A percentile compares a stretch with the other conserved stretches of the same genome.
Evolutionary conservation across 2,113 vertebrate genomes (phyloP).

Genomic region (Anguilla rostrata): DNA sequence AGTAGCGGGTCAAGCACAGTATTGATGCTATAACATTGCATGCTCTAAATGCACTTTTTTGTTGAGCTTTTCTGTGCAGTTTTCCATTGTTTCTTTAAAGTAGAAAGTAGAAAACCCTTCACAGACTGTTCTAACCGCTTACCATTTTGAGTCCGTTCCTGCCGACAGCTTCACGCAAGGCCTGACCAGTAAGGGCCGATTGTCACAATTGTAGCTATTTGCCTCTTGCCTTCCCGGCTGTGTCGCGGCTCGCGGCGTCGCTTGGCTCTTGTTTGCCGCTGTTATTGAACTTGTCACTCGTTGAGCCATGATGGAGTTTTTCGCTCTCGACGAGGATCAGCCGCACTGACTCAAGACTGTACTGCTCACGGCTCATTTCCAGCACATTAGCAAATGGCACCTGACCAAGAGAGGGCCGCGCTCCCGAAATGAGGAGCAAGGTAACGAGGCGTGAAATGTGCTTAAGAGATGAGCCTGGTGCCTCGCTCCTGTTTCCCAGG

Average conservation of each 20-base stretch:
- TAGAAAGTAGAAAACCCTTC: background rate
- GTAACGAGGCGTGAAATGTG: constrained; percentile 67
- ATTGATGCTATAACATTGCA: background rate
- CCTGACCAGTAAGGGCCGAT: background rate
- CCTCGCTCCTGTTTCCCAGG: constrained; percentile 38
- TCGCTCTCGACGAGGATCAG: constrained; percentile 36
- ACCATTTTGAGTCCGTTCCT: background rate
- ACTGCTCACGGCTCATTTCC: constrained; percentile 62
- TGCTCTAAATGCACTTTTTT: background rate
- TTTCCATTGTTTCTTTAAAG: background rate
- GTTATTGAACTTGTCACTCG: background rate
- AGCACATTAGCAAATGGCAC: constrained; percentile 61
- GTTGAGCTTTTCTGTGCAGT: background rate
- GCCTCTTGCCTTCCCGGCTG: background rate
- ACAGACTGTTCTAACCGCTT: background rate
- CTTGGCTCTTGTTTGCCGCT: background rate
- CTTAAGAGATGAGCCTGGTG: constrained; percentile 60
- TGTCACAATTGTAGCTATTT: background rate
- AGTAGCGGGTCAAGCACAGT: background rate
- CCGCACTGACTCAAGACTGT: constrained; percentile 45
- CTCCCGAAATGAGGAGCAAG: constrained; percentile 44
- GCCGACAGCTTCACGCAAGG: background rate
- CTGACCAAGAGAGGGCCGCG: constrained; percentile 58
- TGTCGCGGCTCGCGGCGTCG: background rate
- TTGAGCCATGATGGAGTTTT: background rate